Conservation (phyloP, 2,888 invertebrate genomes). For the Micoletzkya japonica region DNA sequence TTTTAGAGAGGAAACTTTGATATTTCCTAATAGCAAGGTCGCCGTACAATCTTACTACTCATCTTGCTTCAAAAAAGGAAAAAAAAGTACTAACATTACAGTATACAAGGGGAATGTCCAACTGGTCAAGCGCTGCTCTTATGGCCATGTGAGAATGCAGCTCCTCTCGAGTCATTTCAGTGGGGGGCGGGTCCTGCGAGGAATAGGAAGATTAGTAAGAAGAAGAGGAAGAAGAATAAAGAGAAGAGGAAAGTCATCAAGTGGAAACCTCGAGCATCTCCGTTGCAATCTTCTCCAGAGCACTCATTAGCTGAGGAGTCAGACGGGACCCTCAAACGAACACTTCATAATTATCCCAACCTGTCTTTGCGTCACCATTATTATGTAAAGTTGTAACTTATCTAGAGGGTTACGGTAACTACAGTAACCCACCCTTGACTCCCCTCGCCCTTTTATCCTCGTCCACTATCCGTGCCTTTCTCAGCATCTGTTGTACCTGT, state of each 20-base stretch:
- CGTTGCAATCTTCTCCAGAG: neutral
- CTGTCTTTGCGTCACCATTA: too few species aligned
- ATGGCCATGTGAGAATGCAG: neutral
- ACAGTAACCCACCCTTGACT: conserved; percentile 17
- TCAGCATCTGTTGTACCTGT: conserved; percentile 30
- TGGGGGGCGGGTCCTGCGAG: too few species aligned
- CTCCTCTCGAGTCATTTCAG: too few species aligned
- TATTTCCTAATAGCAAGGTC: too few species aligned
- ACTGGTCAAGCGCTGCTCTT: conserved; percentile 3
- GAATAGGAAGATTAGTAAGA: too few species aligned
- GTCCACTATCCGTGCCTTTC: conserved; percentile 30
- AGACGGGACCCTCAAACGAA: neutral
- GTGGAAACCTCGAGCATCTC: neutral
- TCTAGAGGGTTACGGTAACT: too few species aligned
- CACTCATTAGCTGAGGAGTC: neutral
- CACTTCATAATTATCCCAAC: too few species aligned
- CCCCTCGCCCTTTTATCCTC: conserved; percentile 31
- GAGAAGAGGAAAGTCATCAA: neutral
- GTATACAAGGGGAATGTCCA: neutral
- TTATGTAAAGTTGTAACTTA: too few species aligned
- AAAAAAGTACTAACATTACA: neutral
- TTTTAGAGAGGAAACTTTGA: too few species aligned
- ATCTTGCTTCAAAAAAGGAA: too few species aligned
- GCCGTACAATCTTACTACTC: too few species aligned
- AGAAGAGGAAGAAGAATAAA: neutral